Conservation (phyloP, 2,113 vertebrate species). For the Hymenochirus boettgeri region DNA sequence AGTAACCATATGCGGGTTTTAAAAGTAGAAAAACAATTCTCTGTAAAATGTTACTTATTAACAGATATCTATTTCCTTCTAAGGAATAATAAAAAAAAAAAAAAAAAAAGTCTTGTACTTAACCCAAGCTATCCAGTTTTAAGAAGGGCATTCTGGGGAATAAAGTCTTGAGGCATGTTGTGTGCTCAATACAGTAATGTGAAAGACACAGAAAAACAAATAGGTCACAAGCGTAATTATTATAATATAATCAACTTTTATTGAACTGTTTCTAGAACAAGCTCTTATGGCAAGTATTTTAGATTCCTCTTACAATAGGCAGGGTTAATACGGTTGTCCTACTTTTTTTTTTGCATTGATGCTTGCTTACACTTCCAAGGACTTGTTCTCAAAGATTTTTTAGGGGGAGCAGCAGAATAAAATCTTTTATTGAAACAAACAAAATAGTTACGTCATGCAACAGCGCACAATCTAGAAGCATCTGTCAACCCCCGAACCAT, state of each 20-base stretch:
- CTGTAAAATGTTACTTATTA: constrained; percentile 15
- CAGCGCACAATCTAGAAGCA: background rate
- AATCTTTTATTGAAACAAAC: background rate
- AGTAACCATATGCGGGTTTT: too few species aligned
- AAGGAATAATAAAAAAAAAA: too few species aligned
- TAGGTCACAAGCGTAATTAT: background rate
- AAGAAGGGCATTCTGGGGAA: constrained; percentile 9
- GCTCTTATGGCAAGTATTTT: constrained; percentile 9
- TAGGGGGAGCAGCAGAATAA: constrained; percentile 15
- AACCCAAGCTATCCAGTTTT: constrained; percentile 13
- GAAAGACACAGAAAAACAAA: background rate
- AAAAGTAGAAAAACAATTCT: background rate
- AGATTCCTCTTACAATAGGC: constrained; percentile 34
- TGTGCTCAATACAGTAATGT: background rate
- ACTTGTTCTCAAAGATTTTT: background rate
- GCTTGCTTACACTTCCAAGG: constrained; percentile 12
- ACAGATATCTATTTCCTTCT: constrained; percentile 7
- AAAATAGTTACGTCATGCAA: background rate
- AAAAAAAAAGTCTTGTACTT: background rate
- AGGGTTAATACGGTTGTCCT: constrained; percentile 4
- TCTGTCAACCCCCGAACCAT: constrained; percentile 19
- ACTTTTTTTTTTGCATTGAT: constrained; percentile 30
- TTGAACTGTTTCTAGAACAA: constrained; percentile 34
- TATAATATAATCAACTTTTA: constrained; percentile 38
- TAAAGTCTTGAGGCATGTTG: constrained; percentile 16